Percentiles rank a stretch among this genome's conserved stretches.
phyloP scores from a whole-genome alignment of 2,113 vertebrate genomes.

The Stictonetta naevosa region DNA sequence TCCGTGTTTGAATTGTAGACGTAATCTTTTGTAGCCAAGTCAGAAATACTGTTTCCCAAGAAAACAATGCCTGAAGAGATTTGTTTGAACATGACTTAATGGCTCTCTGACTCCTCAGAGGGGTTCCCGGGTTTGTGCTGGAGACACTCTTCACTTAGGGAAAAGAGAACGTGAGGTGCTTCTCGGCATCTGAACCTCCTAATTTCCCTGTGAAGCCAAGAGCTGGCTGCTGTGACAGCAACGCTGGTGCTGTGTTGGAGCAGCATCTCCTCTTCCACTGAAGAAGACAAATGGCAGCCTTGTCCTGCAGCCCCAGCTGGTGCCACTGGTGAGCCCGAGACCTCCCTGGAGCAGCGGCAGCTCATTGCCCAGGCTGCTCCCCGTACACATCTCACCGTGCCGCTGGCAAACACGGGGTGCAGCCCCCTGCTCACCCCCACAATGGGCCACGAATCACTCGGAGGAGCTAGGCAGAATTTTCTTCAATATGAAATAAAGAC shows the following conservation, averaged over 20 bases:
- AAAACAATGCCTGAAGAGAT: neutral
- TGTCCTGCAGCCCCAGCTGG: neutral
- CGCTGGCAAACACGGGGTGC: no score
- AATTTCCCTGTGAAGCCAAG: neutral
- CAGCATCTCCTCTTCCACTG: neutral
- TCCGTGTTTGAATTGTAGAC: neutral
- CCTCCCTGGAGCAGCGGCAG: neutral
- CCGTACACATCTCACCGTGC: neutral
- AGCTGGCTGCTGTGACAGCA: neutral
- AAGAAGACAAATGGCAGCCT: neutral
- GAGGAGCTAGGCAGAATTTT: neutral
- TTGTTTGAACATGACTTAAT: neutral
- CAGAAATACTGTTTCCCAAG: neutral
- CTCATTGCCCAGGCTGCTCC: neutral
- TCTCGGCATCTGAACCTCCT: neutral
- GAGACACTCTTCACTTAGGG: fast-evolving
- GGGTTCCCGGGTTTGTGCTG: neutral
- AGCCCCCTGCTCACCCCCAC: fast-evolving
- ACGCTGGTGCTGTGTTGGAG: fast-evolving
- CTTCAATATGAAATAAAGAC: neutral
- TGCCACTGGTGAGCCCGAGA: neutral
- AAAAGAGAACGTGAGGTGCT: neutral
- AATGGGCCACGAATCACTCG: neutral
- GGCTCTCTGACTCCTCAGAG: neutral
- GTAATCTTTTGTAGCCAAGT: neutral